A percentile compares a stretch with the other conserved stretches of the same genome.
Evolutionary conservation across 2,113 vertebrate species (phyloP).

Genomic region (Anguilla rostrata): DNA sequence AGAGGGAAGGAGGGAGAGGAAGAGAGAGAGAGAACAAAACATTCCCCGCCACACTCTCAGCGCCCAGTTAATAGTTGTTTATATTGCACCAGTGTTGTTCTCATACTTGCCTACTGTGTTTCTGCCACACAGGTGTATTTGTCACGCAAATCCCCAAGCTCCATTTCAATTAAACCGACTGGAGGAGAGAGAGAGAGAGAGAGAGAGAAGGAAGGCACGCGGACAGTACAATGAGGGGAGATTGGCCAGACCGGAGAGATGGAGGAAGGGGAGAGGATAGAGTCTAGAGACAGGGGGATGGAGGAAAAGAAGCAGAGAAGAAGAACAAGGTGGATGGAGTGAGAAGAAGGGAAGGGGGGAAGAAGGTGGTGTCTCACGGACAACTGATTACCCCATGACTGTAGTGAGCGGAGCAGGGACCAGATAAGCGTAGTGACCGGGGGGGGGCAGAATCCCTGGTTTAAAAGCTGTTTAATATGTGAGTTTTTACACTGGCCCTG

Average conservation of each 20-base stretch:
- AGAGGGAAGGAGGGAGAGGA: background rate
- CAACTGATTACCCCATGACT: background rate
- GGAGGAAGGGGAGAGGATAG: slow-evolving; percentile 34
- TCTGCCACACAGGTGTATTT: background rate
- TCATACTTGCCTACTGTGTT: too few relatives aligned
- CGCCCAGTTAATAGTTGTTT: too few relatives aligned
- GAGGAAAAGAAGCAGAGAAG: slow-evolving; percentile 10
- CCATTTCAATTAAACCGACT: background rate
- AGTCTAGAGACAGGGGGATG: background rate
- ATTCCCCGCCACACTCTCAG: too few relatives aligned
- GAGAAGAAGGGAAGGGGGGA: background rate
- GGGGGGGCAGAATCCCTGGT: too few relatives aligned
- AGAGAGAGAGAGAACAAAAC: background rate
- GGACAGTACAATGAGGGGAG: background rate
- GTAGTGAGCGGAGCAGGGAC: too few relatives aligned
- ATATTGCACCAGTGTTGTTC: too few relatives aligned
- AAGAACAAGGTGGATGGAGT: background rate
- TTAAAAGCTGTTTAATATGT: background rate
- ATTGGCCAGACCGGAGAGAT: background rate
- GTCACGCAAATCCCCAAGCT: background rate
- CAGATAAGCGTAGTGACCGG: too few relatives aligned
- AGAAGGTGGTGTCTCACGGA: background rate
- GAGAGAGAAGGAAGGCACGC: too few relatives aligned
- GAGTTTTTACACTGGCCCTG: background rate
- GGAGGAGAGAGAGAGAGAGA: background rate